A percentile compares a stretch with the other conserved stretches of the same genome.
Conservation (phyloP, 2,113 vertebrate species). For the Hippocampus comes region DNA sequence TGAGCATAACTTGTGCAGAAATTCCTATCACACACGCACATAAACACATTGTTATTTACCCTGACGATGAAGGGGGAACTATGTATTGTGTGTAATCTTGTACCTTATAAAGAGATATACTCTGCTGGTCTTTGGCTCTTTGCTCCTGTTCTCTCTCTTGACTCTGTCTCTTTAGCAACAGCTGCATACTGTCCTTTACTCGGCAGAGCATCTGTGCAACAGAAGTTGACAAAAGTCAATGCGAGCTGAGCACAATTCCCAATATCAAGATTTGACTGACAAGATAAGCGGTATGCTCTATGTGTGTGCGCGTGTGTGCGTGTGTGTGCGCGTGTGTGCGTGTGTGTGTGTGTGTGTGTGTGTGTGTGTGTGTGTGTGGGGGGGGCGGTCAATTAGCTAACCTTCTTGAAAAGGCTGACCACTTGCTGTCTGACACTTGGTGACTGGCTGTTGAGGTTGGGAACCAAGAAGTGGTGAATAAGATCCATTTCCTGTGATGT, state of each 20-base stretch:
- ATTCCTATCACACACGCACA: slow-evolving; percentile 71
- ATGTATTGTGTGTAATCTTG: neutral
- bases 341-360: no score
- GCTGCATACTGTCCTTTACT: slow-evolving; percentile 85
- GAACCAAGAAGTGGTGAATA: slow-evolving; percentile 79
- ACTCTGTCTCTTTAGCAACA: slow-evolving; percentile 78
- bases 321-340: no score
- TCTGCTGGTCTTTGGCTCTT: slow-evolving; percentile 41
- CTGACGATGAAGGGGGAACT: neutral
- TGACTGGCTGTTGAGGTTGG: slow-evolving; percentile 87
- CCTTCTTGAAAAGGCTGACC: slow-evolving; percentile 88
- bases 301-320: no score
- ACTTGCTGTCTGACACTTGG: slow-evolving; percentile 86
- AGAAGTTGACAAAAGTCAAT: neutral
- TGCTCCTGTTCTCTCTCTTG: slow-evolving; percentile 64
- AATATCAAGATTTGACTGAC: neutral
- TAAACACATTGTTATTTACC: neutral
- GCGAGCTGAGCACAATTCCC: neutral
- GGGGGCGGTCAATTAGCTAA: slow-evolving; percentile 34
- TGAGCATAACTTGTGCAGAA: slow-evolving; percentile 81
- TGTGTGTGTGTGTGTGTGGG: no score
- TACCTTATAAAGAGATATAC: slow-evolving; percentile 74
- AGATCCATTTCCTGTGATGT: slow-evolving; percentile 83
- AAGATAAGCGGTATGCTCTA: neutral
- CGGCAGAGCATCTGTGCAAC: slow-evolving; percentile 81